phyloP scores from a whole-genome alignment of 2,113 vertebrate genomes.

The Gadus macrocephalus region DNA sequence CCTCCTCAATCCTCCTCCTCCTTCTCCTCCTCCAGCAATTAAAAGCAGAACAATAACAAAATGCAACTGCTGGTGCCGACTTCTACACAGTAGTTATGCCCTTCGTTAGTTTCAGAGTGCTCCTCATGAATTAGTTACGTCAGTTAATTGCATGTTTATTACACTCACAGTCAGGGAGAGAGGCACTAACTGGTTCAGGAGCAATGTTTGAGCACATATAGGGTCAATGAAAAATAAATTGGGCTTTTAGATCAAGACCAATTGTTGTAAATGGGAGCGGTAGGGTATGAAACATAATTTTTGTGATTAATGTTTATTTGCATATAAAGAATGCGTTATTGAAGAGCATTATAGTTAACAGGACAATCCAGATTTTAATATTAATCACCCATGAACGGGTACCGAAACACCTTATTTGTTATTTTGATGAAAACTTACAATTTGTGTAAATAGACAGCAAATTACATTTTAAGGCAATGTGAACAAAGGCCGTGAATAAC shows the following conservation, averaged over 20 bases:
- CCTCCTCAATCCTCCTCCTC: slow-evolving; percentile 22
- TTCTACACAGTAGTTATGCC: slow-evolving; percentile 65
- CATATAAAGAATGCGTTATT: not conserved
- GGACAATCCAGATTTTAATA: too few species aligned
- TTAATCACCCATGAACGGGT: too few species aligned
- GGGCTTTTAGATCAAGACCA: slow-evolving; percentile 34
- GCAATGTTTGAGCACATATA: slow-evolving; percentile 35
- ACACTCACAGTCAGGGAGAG: slow-evolving; percentile 58
- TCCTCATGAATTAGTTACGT: slow-evolving; percentile 74
- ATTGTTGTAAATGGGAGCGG: slow-evolving; percentile 1
- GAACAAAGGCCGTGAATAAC: not conserved
- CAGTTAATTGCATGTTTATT: slow-evolving; percentile 71
- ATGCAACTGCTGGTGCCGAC: slow-evolving; percentile 55
- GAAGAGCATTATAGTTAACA: too few species aligned
- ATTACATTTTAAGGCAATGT: slow-evolving; percentile 15
- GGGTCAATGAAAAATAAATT: slow-evolving; percentile 45
- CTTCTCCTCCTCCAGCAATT: slow-evolving; percentile 56
- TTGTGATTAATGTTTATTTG: slow-evolving; percentile 15
- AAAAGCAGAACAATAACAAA: slow-evolving; percentile 70
- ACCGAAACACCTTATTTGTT: too few species aligned
- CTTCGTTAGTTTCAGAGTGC: slow-evolving; percentile 67
- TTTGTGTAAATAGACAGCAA: not conserved
- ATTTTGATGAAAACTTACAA: too few species aligned
- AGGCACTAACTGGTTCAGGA: slow-evolving; percentile 51
- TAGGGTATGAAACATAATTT: slow-evolving; percentile 21